These are phyloP conservation scores for Hexactinellida sp. DNA, from an alignment of 37 sponge, comb jelly and placozoan species.

Conservation along the genomic window DNA sequence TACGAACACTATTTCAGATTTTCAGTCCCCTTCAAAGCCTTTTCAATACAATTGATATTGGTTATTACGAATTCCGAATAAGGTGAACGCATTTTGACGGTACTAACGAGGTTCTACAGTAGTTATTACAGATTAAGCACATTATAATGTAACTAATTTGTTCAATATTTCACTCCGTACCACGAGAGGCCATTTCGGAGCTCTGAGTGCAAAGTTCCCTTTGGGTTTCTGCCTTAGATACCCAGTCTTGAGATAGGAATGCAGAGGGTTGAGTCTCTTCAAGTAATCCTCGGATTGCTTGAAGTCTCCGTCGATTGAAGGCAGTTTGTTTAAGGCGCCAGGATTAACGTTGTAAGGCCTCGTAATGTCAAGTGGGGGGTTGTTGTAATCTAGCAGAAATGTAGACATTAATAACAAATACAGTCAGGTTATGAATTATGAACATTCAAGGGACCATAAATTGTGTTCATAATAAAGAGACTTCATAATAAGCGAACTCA, in stretches of 20 bases:
- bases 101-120: no score
- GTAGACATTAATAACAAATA: no score
- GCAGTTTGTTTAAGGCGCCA: background rate
- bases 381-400: background rate
- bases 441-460: no score
- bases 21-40: no score
- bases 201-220: background rate
- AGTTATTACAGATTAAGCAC: background rate
- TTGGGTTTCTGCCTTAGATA: constrained; percentile 10
- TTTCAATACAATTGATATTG: no score
- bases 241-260: constrained; percentile 13
- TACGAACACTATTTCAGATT: no score
- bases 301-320: background rate
- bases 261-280: background rate
- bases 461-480: no score
- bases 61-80: no score
- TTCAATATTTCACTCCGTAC: background rate
- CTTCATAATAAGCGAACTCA: no score
- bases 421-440: no score
- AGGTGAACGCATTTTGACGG: no score
- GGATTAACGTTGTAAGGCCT: background rate
- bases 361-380: background rate
- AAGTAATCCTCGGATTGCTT: background rate
- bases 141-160: background rate
- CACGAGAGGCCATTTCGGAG: background rate